These are phyloP conservation scores for Caenorhabditis brenneri DNA, from an alignment of 1,140 invertebrate genomes.

Conservation along the genomic window DNA sequence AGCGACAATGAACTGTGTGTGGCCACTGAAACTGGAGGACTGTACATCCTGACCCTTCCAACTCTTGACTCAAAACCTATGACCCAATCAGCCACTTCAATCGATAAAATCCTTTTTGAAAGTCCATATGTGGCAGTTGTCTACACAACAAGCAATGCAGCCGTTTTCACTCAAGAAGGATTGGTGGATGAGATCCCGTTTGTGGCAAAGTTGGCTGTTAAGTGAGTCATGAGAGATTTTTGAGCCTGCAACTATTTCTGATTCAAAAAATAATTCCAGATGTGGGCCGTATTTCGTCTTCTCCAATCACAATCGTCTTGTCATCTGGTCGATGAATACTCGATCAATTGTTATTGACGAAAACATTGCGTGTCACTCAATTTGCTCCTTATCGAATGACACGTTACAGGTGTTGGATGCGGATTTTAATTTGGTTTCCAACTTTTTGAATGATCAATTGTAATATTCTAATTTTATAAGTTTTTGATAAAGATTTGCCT, in stretches of 20 bases:
- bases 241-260: no score
- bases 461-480: neutral
- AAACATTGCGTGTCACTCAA: neutral
- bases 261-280: no score
- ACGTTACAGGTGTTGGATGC: constrained; percentile 12
- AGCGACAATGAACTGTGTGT: neutral
- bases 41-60: neutral
- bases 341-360: neutral
- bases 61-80: constrained; percentile 1
- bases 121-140: neutral
- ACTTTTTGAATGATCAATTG: constrained; percentile 26
- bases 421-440: constrained; percentile 17
- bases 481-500: no score
- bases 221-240: no score
- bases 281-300: constrained; percentile 3
- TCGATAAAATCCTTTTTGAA: neutral
- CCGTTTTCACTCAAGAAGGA: neutral
- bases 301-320: neutral
- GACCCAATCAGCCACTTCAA: neutral
- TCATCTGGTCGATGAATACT: neutral
- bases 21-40: neutral
- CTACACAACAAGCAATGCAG: neutral
- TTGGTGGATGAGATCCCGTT: constrained; percentile 14
- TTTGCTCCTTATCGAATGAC: constrained; percentile 20
- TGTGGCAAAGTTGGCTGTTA: neutral